phyloP scores from a whole-genome alignment of 2,888 invertebrate genomes.

The Microctonus brassicae region DNA sequence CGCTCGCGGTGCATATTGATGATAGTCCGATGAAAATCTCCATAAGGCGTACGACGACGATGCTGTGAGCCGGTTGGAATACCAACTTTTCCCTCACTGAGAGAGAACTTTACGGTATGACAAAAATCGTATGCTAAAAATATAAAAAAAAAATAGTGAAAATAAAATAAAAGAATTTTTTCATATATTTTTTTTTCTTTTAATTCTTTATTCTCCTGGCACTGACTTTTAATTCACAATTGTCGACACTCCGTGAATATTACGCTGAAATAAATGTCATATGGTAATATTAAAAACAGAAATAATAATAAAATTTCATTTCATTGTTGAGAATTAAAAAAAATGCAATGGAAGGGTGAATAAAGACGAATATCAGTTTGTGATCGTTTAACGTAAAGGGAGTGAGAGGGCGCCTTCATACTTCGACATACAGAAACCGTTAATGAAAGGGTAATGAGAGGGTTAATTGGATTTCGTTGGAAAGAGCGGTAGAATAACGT shows the following conservation, averaged over 20 bases:
- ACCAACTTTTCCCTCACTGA: conserved; percentile 40
- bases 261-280: neutral
- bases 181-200: neutral
- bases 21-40: conserved; percentile 51
- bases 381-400: neutral
- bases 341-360: neutral
- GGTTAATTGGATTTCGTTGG: conserved; percentile 50
- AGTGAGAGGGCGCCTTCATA: neutral
- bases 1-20: conserved; percentile 53
- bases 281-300: neutral
- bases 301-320: neutral
- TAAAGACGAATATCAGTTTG: neutral
- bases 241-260: neutral
- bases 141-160: neutral
- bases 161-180: neutral
- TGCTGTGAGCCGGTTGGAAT: conserved; percentile 40
- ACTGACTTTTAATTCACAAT: neutral
- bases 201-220: neutral
- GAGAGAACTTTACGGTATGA: conserved; percentile 1
- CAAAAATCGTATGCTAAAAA: conserved; percentile 3
- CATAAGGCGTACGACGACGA: conserved; percentile 41
- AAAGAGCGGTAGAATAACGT: conserved; percentile 24
- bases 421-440: conserved; percentile 5
- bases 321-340: neutral
- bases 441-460: conserved; percentile 36